Base-by-base conservation (phyloP, 2,797 vertebrate species). In the Pseudochirops corinnae region DNA sequence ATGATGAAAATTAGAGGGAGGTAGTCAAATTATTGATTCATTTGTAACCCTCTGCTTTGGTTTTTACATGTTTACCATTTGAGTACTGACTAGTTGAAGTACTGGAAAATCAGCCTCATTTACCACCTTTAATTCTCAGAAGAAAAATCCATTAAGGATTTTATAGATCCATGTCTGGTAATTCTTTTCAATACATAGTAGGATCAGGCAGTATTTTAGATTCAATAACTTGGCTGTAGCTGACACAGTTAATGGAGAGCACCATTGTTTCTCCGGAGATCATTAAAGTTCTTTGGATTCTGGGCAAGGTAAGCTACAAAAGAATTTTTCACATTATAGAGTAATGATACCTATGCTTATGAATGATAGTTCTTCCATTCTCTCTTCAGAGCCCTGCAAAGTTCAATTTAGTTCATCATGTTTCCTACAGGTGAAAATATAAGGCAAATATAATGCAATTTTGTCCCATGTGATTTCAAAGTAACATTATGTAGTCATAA, bases 111-210 rank as follows among this genome's bases (percentile, higher is more conserved):
- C 57, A 91, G 52, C 57, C 0, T 0, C 90, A 87, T 58, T 92
- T 82, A 94, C 62, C 46, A 14, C 92, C 67, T 96, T n/a, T 82
- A 91, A 6, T 26, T 97, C 39, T 94, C 16, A 3, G n/a, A 3
- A 94, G 39, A 55, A 97, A 97, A 96, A 94, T 9, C 6, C 56
- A 62, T 57, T 94, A 96, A 91, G 28, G 28, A 5, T 95, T 97
- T 96, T 74, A 96, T 92, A 92, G 91, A 33, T 91, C 52, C 29
- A 60, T 39, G 96, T 26, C 1, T 96, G 52, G 96, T 46, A 26
- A 94, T 91, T 90, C 10, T 46, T 94, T 96, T 92, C 93, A 96
- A 93, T 90, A 62, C 1, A 7, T 53, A 90, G 11, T 90, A 57
- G 28, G 28, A 96, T 97, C 95, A 96, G 93, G 46, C 29, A 46